Evolutionary conservation across 2,797 vertebrate species (phyloP).

Genomic region (Tenualosa thibaudeaui): DNA sequence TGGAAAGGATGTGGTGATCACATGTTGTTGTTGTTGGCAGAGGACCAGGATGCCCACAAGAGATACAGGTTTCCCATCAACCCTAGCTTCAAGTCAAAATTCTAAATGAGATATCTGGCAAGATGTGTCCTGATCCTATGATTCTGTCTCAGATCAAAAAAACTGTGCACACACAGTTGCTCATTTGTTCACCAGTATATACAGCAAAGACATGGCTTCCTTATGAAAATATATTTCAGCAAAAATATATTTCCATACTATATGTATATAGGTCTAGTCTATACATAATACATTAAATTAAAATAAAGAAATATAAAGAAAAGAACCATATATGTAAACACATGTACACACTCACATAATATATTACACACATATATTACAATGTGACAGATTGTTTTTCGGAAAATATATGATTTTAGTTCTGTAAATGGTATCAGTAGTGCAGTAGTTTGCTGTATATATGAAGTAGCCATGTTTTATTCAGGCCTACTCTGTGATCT

Average conservation of each 20-base stretch:
- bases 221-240: too few relatives aligned
- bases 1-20: background rate
- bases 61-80: background rate
- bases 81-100: background rate
- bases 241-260: too few relatives aligned
- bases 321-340: too few relatives aligned
- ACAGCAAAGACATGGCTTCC: too few relatives aligned
- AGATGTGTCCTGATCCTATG: background rate
- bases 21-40: background rate
- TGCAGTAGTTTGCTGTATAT: background rate
- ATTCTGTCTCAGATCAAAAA: background rate
- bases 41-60: background rate
- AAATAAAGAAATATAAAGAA: too few relatives aligned
- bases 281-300: too few relatives aligned
- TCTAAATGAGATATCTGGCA: background rate
- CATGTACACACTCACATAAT: too few relatives aligned
- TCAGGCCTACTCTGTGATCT: background rate
- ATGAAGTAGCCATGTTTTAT: background rate
- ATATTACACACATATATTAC: too few relatives aligned
- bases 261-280: too few relatives aligned
- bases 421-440: background rate
- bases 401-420: background rate
- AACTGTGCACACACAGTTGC: background rate
- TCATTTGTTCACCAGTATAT: background rate
- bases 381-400: background rate